Evolutionary conservation across 2,797 vertebrate species (phyloP), one percentile per base, ranked within the genome.

Genomic region (Triplophysa bombifrons): DNA sequence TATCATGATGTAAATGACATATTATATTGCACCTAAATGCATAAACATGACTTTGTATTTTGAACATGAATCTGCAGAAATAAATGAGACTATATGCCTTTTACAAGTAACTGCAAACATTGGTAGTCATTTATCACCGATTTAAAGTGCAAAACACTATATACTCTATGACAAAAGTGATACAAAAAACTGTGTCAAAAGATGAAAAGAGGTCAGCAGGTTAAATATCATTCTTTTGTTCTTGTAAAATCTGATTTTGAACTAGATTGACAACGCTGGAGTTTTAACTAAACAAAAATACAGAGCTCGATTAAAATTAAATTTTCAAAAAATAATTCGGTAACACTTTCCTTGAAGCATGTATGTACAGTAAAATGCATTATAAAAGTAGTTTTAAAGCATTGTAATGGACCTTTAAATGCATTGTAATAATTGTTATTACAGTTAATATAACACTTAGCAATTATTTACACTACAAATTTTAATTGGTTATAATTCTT

Each of bases 31-130:
- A 75, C 53, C 64, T 55, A 68, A 82, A 84, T 78, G 76, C 76
- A 74, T 55, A 74, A 75, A 80, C 61, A 67, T 70, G 69, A 81
- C 75, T 84, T 82, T 82, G 80, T 84, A 82, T 76, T 82, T 84
- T 74, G 56, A 82, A 71, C 70, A 84, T 76, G 69, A 66, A 74
- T 82, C 75, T 80, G 82, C 69, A 77, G 56, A 80, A 83, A 76
- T 80, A 83, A 80, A 83, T 56, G 63, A 79, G 68, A 61, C 27
- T 53, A 76, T 38, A 77, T 71, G 58, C 72, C 63, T 83, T 83
- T 78, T 78, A 68, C 81, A 82, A 80, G 68, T 72, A 70, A 76
- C 44, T 34, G 41, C 34, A 66, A 50, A 75, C 25, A 64, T 53
- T 50, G n/a, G 64, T 55, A 46, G 9, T 82, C 55, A 71, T 22